Evolutionary conservation across 2,113 vertebrate species (phyloP), one percentile per base, ranked within the genome.

Genomic region (Gadus macrocephalus): DNA sequence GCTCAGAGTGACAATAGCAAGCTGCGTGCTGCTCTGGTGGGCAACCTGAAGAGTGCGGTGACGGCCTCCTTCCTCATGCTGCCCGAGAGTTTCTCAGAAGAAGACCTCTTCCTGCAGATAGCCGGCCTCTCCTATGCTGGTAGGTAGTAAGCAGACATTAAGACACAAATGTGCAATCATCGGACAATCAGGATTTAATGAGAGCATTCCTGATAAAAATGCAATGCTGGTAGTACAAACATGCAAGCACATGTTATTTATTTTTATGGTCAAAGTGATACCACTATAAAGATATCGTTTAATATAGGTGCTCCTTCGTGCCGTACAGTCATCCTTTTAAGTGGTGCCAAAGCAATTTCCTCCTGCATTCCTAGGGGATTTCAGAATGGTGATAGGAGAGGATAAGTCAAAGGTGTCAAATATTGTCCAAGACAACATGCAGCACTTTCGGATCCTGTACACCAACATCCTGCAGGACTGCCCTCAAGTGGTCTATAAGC

Each of bases 381-480:
- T 98, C 84, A 91, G 97, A 72, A 99, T 98, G 97, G 81, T 98
- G 71, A 78, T 98, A 66, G 97, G 96, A 79, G 96, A 99, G 81
- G 96, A 99, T 82, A 95, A 91, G 87, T 81, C 75, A 5, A 99
- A 99, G 78, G 94, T 99, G 70, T 80, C 89, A 79, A 98, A 98
- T 76, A 96, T 98, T 0, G 96, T 99, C 77, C 94, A 86, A 62
- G 93, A 95, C 75, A 98, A 95, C 75, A 38, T 95, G 66, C 78
- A 90, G 15, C 92, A 97, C 81, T 99, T 99, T 72, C 91, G 92
- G 60, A 92, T 92, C 75, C 89, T 99, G 3, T 98, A 98, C 68
- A 92, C 88, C 82, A 85, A 84, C 81, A 96, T 98, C 69, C 83
- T 98, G 0, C 93, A 91, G 73, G 93, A 96, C 79, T 95, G 94